phyloP scores from a whole-genome alignment of 1,140 invertebrate species.

The Drosophila funebris region DNA sequence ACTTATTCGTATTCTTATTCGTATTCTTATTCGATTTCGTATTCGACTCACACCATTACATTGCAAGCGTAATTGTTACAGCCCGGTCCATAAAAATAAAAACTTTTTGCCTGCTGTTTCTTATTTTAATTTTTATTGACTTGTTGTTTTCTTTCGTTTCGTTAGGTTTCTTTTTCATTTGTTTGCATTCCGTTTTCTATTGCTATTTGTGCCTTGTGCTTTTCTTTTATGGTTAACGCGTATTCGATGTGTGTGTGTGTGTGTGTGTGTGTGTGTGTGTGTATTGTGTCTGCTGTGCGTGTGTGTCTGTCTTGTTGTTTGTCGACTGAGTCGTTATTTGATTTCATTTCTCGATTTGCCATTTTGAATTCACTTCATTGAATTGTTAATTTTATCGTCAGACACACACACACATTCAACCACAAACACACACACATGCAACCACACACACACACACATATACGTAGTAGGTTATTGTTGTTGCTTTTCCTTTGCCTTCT shows the following conservation, averaged over 20 bases:
- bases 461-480: slow-evolving; percentile 18
- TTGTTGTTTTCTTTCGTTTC: slow-evolving; percentile 36
- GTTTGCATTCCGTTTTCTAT: neutral
- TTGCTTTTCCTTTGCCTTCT: slow-evolving; percentile 37
- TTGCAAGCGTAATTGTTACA: slow-evolving; percentile 56
- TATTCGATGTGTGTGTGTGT: slow-evolving; percentile 6
- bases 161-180: slow-evolving; percentile 14
- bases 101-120: slow-evolving; percentile 60
- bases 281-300: slow-evolving; percentile 3
- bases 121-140: slow-evolving; percentile 74
- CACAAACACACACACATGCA: slow-evolving; percentile 2
- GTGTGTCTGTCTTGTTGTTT: slow-evolving; percentile 32
- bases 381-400: slow-evolving; percentile 76
- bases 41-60: neutral
- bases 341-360: slow-evolving; percentile 70
- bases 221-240: slow-evolving; percentile 53
- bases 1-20: slow-evolving; percentile 29
- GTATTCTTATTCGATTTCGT: slow-evolving; percentile 23
- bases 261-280: slow-evolving; percentile 26
- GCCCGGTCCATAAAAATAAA: slow-evolving; percentile 50
- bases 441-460: slow-evolving; percentile 6
- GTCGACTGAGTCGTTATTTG: slow-evolving; percentile 47
- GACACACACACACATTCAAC: slow-evolving; percentile 21
- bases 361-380: slow-evolving; percentile 79
- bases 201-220: slow-evolving; percentile 27